phyloP scores from a whole-genome alignment of 1,140 invertebrate genomes.

The Caerostris darwini region DNA sequence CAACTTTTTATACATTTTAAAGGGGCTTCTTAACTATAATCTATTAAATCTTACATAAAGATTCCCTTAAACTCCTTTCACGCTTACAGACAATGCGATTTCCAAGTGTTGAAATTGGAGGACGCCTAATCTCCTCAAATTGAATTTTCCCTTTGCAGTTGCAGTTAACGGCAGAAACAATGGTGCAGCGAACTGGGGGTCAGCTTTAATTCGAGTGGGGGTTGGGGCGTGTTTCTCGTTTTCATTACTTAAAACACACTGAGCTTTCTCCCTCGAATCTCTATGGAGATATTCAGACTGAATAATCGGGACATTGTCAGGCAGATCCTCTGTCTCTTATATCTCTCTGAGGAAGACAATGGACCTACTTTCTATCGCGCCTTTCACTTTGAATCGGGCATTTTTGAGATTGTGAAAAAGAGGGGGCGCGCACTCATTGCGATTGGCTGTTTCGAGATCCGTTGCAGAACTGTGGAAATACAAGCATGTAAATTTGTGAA shows the following conservation, averaged over 20 bases:
- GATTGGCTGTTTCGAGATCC: background rate
- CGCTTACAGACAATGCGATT: background rate
- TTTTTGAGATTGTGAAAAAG: conserved; percentile 41
- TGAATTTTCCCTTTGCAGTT: conserved; percentile 38
- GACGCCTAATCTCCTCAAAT: conserved; percentile 31
- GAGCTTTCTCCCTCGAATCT: background rate
- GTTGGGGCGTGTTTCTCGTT: background rate
- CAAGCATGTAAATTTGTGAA: too few species aligned
- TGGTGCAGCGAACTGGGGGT: background rate
- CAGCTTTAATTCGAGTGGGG: conserved; percentile 31
- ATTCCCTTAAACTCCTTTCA: too few species aligned
- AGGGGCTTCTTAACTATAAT: too few species aligned
- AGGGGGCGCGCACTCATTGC: background rate
- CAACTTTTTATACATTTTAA: too few species aligned
- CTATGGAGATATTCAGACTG: conserved; percentile 52
- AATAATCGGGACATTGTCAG: conserved; percentile 62
- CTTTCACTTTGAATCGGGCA: conserved; percentile 32
- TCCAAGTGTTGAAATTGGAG: background rate
- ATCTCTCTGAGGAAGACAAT: conserved; percentile 54
- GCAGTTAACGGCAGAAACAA: conserved; percentile 28
- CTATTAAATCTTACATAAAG: too few species aligned
- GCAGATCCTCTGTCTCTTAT: conserved; percentile 20
- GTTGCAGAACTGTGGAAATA: too few species aligned
- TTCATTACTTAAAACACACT: conserved; percentile 65
- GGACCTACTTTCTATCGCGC: conserved; percentile 6